phyloP scores from a whole-genome alignment of 2,888 invertebrate species.

The Oscheius sp. region DNA sequence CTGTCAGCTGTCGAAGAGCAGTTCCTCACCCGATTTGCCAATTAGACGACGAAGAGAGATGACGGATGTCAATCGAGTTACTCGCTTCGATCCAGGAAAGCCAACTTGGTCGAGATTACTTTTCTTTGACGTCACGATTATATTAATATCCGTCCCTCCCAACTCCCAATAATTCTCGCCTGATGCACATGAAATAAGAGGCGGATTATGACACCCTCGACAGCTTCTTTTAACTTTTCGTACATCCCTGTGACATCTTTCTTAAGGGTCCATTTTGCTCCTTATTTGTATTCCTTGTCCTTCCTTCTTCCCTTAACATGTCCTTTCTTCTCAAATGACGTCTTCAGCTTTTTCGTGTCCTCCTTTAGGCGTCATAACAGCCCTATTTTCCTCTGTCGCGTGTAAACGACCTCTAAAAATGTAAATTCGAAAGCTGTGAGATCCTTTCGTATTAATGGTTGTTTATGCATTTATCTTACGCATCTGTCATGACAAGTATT shows the following conservation, averaged over 20 bases:
- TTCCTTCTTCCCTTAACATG: too few relatives aligned
- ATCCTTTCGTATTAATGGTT: background rate
- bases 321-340: background rate
- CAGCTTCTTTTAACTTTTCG: background rate
- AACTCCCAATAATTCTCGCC: background rate
- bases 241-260: too few relatives aligned
- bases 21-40: conserved; percentile 2
- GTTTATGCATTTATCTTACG: conserved; percentile 3
- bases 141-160: too few relatives aligned
- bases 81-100: background rate
- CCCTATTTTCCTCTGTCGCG: background rate
- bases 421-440: background rate
- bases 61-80: conserved; percentile 2
- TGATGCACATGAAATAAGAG: background rate
- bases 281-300: too few relatives aligned
- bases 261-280: too few relatives aligned
- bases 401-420: too few relatives aligned
- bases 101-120: background rate
- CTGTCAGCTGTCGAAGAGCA: background rate
- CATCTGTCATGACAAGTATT: too few relatives aligned
- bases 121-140: conserved; percentile 21
- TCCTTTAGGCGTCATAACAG: background rate
- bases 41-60: conserved; percentile 4
- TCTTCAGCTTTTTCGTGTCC: background rate
- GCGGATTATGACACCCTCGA: conserved; percentile 13